phyloP scores from a whole-genome alignment of 2,888 invertebrate genomes.

The Pyrrhosoma nymphula region DNA sequence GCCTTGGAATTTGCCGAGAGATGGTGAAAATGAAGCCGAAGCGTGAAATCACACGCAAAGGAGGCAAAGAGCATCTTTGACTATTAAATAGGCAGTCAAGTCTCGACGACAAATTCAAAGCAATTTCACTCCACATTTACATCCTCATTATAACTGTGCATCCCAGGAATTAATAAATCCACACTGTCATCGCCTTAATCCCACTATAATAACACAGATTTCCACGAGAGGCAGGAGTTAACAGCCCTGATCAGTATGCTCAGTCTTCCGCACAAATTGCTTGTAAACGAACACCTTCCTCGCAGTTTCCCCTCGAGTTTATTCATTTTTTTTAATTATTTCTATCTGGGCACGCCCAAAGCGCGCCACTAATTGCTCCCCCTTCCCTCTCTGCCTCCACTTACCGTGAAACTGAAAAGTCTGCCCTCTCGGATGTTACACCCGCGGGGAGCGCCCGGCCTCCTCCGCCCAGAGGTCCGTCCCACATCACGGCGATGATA shows the following conservation, averaged over 20 bases:
- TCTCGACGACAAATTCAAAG: too few relatives aligned
- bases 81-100: too few relatives aligned
- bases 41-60: too few relatives aligned
- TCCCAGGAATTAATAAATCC: background rate
- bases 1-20: background rate
- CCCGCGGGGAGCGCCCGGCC: background rate
- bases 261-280: background rate
- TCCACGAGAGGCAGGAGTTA: background rate
- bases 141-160: background rate
- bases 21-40: too few relatives aligned
- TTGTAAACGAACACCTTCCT: background rate
- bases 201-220: background rate
- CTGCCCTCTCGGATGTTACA: background rate
- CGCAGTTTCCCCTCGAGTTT: background rate
- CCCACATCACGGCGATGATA: background rate
- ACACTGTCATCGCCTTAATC: background rate
- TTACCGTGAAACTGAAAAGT: background rate
- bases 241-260: background rate
- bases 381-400: background rate
- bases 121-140: too few relatives aligned
- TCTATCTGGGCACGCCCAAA: background rate
- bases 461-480: background rate
- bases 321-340: background rate
- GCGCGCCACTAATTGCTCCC: background rate
- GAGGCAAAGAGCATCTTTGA: too few relatives aligned